These are phyloP conservation scores for Xenentodon cancila DNA, from an alignment of 2,797 vertebrate genomes.

Conservation along the genomic window DNA sequence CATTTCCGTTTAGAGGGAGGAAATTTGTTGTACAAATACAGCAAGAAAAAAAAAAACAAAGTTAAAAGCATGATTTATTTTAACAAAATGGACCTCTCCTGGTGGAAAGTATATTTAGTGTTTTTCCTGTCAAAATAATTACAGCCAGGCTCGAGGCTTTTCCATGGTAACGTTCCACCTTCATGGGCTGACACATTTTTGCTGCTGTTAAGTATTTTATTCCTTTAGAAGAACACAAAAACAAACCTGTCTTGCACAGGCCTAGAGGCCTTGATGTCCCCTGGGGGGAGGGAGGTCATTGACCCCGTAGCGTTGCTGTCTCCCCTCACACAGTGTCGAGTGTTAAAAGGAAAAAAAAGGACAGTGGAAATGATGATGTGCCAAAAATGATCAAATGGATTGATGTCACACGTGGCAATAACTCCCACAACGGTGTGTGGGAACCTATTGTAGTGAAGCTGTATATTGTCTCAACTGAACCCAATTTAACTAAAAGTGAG, in stretches of 20 bases:
- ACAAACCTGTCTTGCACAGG: background rate
- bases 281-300: conserved; percentile 62
- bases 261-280: conserved; percentile 25
- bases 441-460: background rate
- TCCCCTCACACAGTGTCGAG: conserved; percentile 37
- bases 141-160: too few relatives aligned
- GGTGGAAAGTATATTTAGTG: too few relatives aligned
- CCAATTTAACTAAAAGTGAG: conserved; percentile 42
- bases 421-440: conserved; percentile 35
- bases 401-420: conserved; percentile 63
- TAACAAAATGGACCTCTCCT: too few relatives aligned
- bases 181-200: too few relatives aligned
- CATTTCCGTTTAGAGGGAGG: too few relatives aligned
- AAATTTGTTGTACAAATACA: too few relatives aligned
- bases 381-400: conserved; percentile 67
- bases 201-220: too few relatives aligned
- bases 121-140: too few relatives aligned
- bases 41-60: too few relatives aligned
- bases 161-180: too few relatives aligned
- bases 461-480: conserved; percentile 40
- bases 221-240: too few relatives aligned
- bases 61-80: too few relatives aligned
- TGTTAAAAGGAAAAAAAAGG: conserved; percentile 38
- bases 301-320: conserved; percentile 37
- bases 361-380: conserved; percentile 61